Evolutionary conservation across 1,140 invertebrate genomes (phyloP).

Genomic region (Hyposmocoma kahamanoa): DNA sequence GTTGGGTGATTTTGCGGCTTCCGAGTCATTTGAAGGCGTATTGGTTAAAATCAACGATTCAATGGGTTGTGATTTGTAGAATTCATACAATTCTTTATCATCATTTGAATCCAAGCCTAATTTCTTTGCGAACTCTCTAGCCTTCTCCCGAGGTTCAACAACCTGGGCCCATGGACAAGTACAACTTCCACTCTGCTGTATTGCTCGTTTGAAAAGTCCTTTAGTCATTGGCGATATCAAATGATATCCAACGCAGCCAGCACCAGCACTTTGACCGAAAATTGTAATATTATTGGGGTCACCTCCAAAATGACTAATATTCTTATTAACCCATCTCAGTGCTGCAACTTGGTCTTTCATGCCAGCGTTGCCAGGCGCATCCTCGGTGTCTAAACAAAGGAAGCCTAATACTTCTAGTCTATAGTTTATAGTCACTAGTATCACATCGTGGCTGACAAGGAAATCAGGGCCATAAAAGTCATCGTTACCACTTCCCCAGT

Average conservation of each 20-base stretch:
- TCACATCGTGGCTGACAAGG: constrained; percentile 69
- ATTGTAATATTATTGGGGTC: constrained; percentile 70
- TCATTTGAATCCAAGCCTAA: constrained; percentile 33
- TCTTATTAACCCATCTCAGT: constrained; percentile 68
- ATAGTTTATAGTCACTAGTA: constrained; percentile 78
- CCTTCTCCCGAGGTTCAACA: constrained; percentile 16
- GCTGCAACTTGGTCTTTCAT: constrained; percentile 64
- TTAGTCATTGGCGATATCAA: constrained; percentile 72
- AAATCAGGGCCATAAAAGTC: constrained; percentile 63
- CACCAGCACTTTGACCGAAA: constrained; percentile 78
- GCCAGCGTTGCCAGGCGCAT: constrained; percentile 51
- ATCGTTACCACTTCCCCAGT: constrained; percentile 57
- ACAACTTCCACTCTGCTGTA: constrained; percentile 26
- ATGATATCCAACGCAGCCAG: constrained; percentile 74
- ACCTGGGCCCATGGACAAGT: constrained; percentile 1
- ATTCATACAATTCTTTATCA: constrained; percentile 24
- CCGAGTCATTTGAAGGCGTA: too few species aligned
- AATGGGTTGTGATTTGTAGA: constrained; percentile 24
- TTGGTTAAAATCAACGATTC: constrained; percentile 16
- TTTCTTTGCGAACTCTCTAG: constrained; percentile 26
- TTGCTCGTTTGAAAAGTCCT: constrained; percentile 37
- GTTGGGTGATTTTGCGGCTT: too few species aligned
- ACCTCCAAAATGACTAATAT: constrained; percentile 11
- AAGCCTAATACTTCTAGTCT: constrained; percentile 75
- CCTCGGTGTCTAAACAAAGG: constrained; percentile 27